Base-by-base conservation (phyloP, 2,113 vertebrate species). In the Empidonax alnorum region DNA sequence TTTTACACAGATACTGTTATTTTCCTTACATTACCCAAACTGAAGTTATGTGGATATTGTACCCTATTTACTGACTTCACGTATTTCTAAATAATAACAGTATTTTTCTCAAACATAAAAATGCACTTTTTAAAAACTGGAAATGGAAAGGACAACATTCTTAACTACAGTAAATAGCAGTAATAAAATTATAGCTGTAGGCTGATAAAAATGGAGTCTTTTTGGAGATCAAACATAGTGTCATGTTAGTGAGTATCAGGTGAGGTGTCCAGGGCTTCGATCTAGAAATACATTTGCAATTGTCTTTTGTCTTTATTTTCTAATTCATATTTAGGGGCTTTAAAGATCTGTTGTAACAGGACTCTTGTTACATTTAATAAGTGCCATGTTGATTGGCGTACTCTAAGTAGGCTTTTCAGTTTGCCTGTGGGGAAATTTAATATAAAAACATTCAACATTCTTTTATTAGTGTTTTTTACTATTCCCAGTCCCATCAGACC, bases 401-500 rank as follows among this genome's bases (percentile, higher is more conserved):
- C 97, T 98, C 97, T 98, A 98, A 98, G 98, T 97, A 98, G 98
- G 98, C 98, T 98, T 98, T 98, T 97, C 97, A 98, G 97, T 98
- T 98, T 98, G 98, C 98, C 98, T 98, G 97, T 98, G 98, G 98
- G 98, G 98, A 98, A 98, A 98, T 98, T 98, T 98, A 98, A 98
- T 98, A 98, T 98, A 98, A 98, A 98, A 98, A 98, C 98, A 98
- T 98, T 98, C 98, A 98, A 98, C 97, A 98, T 98, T 98, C 98
- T 98, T 98, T 98, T 98, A 98, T 98, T 98, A 98, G 98, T 98
- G 97, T 98, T 98, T 98, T 98, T 98, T 98, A 98, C 98, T 98
- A 98, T 98, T 98, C 98, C 98, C 98, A 98, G 98, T 98, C 98
- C 98, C 98, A 98, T 98, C 98, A 98, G 98, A 98, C 98, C 98